These are phyloP conservation scores for Fulica atra DNA, from an alignment of 2,113 vertebrate species.

Conservation along the genomic window DNA sequence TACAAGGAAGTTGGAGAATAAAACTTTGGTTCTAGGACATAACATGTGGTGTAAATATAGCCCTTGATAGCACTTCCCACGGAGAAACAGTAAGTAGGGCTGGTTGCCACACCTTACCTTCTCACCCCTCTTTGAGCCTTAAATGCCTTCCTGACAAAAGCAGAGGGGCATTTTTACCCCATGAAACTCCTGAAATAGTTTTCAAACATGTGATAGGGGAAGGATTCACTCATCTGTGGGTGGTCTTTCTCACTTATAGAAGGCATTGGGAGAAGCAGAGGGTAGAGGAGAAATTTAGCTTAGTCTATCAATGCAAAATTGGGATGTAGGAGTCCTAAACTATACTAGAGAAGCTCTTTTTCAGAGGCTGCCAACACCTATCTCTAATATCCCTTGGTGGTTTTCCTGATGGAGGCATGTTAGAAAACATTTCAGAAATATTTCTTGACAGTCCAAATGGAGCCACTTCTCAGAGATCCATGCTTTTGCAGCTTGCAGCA, in stretches of 20 bases:
- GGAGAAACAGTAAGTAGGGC: neutral
- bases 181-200: neutral
- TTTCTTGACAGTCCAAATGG: neutral
- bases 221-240: neutral
- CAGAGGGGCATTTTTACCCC: neutral
- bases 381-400: neutral
- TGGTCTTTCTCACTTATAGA: neutral
- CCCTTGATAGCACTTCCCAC: neutral
- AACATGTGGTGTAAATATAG: neutral
- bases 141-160: neutral
- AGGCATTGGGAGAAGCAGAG: neutral
- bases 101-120: neutral
- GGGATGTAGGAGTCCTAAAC: neutral
- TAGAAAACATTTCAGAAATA: neutral
- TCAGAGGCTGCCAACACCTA: neutral
- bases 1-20: neutral
- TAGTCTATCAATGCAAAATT: neutral
- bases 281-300: neutral
- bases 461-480: neutral
- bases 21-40: neutral
- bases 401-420: neutral
- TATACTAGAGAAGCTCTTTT: neutral
- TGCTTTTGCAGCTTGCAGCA: neutral
- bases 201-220: rapidly evolving
- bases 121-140: neutral